Percentiles rank a stretch among this genome's conserved stretches.
Evolutionary conservation across 1,140 invertebrate genomes (phyloP).

Genomic region (Heliothis virescens): DNA sequence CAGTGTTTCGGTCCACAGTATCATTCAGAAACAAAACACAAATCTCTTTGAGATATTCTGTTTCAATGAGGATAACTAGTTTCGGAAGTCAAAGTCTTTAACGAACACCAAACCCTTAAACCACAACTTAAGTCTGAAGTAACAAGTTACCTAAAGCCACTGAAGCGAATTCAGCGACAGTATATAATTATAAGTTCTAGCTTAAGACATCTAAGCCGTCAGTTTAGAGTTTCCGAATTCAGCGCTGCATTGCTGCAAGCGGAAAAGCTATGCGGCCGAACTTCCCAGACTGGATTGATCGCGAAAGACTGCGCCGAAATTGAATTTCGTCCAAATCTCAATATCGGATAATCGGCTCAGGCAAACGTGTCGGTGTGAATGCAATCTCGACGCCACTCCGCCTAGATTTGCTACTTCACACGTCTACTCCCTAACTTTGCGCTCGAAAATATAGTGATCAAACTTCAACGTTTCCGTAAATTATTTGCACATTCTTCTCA

Average conservation of each 20-base stretch:
- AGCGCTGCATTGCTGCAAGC: slow-evolving; percentile 23
- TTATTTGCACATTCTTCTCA: not conserved
- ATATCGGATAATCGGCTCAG: slow-evolving; percentile 69
- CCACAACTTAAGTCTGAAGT: slow-evolving; percentile 15
- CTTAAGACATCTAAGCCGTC: slow-evolving; percentile 11
- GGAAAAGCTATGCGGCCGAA: slow-evolving; percentile 36
- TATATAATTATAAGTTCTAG: slow-evolving; percentile 20
- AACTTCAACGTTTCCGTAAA: not conserved
- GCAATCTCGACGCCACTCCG: slow-evolving; percentile 56
- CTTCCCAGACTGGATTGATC: slow-evolving; percentile 54
- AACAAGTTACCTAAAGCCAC: slow-evolving; percentile 28
- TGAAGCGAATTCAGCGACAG: slow-evolving; percentile 11
- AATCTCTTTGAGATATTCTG: not conserved
- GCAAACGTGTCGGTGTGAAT: slow-evolving; percentile 58
- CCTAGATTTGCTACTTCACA: slow-evolving; percentile 50
- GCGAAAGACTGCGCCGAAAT: slow-evolving; percentile 61
- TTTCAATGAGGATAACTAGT: not conserved
- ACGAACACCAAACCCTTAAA: slow-evolving; percentile 26
- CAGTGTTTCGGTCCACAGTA: not conserved
- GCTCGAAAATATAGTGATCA: not conserved
- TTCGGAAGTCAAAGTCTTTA: slow-evolving; percentile 26
- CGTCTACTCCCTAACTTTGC: not conserved
- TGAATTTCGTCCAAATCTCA: slow-evolving; percentile 68
- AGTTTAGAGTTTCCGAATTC: slow-evolving; percentile 34
- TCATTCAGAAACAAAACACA: not conserved